phyloP scores from a whole-genome alignment of 1,140 invertebrate species.

The Anoplolepis gracilipes region DNA sequence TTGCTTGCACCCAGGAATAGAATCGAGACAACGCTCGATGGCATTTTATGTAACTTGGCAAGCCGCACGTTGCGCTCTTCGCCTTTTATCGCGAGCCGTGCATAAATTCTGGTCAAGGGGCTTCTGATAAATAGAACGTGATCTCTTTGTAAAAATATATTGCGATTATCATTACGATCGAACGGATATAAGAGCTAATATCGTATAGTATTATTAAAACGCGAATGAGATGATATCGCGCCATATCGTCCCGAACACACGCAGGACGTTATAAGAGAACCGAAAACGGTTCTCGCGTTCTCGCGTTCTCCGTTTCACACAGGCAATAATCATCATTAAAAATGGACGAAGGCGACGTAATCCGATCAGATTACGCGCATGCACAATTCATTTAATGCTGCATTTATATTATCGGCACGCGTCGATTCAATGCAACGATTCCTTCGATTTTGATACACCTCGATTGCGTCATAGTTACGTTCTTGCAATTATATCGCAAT shows the following conservation, averaged over 20 bases:
- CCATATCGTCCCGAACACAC: no score
- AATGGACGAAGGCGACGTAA: constrained; percentile 3
- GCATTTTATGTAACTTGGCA: constrained; percentile 67
- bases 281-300: neutral
- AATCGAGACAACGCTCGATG: constrained; percentile 65
- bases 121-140: constrained; percentile 23
- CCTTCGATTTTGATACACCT: neutral
- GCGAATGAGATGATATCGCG: neutral
- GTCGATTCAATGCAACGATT: neutral
- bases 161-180: neutral
- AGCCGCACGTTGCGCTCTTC: constrained; percentile 2
- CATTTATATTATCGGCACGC: neutral
- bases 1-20: constrained; percentile 62
- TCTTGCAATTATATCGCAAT: neutral
- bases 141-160: constrained; percentile 10
- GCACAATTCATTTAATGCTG: constrained; percentile 2
- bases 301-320: neutral
- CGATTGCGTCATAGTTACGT: constrained; percentile 2
- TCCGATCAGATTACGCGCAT: constrained; percentile 22
- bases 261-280: no score
- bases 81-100: constrained; percentile 44
- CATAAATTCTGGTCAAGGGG: constrained; percentile 33
- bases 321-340: neutral
- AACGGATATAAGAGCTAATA: neutral
- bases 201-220: neutral